Evolutionary conservation across 2,888 invertebrate species (phyloP).

Genomic region (Thymelicus acteon): DNA sequence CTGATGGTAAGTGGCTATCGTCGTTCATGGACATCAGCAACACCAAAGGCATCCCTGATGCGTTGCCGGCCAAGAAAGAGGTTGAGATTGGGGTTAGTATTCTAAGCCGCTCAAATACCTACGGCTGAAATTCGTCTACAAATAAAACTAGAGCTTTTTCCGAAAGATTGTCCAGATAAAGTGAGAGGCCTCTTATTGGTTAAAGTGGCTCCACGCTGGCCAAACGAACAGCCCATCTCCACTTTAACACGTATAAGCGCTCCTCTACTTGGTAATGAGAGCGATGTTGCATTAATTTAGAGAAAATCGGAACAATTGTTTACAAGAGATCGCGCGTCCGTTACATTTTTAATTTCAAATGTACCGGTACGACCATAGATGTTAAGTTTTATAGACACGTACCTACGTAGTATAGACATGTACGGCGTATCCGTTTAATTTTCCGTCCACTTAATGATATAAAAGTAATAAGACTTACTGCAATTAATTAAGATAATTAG

Average conservation of each 20-base stretch:
- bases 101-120: too few relatives aligned
- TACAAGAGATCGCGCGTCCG: slow-evolving; percentile 65
- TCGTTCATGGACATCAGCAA: too few relatives aligned
- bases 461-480: too few relatives aligned
- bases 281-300: slow-evolving; percentile 66
- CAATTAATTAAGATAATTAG: too few relatives aligned
- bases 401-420: too few relatives aligned
- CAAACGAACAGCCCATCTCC: background rate
- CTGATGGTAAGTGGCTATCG: too few relatives aligned
- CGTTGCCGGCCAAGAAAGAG: too few relatives aligned
- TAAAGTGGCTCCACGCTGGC: background rate
- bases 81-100: too few relatives aligned
- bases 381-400: slow-evolving; percentile 9
- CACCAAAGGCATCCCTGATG: too few relatives aligned
- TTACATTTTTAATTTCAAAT: slow-evolving; percentile 76
- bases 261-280: slow-evolving; percentile 59
- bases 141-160: background rate
- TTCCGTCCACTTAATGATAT: background rate
- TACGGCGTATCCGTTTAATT: background rate
- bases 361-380: slow-evolving; percentile 59
- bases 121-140: too few relatives aligned
- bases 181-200: background rate
- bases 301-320: slow-evolving; percentile 70
- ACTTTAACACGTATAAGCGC: slow-evolving; percentile 45
- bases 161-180: background rate